A percentile compares a stretch with the other conserved stretches of the same genome.
These are phyloP conservation scores for Sinocyclocheilus anophthalmus DNA, from an alignment of 2,113 vertebrate genomes.

Conservation along the genomic window DNA sequence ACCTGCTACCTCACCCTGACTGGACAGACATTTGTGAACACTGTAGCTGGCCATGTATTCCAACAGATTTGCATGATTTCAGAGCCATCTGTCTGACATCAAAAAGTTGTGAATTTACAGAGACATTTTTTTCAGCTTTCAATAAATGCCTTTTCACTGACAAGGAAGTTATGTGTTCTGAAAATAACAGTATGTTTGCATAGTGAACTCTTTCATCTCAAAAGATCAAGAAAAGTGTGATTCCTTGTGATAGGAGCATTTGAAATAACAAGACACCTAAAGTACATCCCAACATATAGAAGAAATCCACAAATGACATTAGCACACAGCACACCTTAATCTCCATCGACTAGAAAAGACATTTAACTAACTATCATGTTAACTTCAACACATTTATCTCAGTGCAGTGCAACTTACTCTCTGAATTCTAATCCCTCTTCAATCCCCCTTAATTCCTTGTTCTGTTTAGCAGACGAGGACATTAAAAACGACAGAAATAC, in stretches of 20 bases:
- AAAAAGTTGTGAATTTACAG: background rate
- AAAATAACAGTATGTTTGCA: background rate
- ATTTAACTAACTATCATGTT: background rate
- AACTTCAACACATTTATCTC: constrained; percentile 1
- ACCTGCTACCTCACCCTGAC: background rate
- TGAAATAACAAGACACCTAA: constrained; percentile 16
- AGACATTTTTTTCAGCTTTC: background rate
- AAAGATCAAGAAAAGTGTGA: constrained; percentile 1
- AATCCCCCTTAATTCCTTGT: constrained; percentile 12
- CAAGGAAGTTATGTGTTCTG: background rate
- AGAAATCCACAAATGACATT: constrained; percentile 21
- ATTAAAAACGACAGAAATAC: background rate
- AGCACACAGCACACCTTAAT: background rate
- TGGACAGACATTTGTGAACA: background rate
- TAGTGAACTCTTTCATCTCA: background rate
- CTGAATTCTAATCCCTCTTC: constrained; percentile 2
- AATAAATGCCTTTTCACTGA: background rate
- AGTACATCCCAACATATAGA: background rate
- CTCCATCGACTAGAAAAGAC: background rate
- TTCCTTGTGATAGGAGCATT: background rate
- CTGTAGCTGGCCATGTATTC: background rate
- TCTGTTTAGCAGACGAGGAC: background rate
- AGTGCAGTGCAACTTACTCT: background rate
- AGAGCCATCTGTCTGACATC: background rate
- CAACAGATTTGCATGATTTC: background rate